Base-by-base conservation (phyloP, 2,888 invertebrate species). In the Gastrophysa polygoni region DNA sequence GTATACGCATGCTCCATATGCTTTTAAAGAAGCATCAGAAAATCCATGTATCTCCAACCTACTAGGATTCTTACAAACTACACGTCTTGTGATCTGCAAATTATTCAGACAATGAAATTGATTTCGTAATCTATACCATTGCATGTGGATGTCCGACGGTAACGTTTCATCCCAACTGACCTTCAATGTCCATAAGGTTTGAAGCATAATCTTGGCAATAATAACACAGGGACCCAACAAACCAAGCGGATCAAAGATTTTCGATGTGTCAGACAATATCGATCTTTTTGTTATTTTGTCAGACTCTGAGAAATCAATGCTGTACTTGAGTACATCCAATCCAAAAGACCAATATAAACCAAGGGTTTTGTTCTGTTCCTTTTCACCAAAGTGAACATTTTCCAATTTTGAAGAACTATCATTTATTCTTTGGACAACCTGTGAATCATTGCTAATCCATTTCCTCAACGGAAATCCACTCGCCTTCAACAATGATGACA, bases 1-100 rank as follows among this genome's bases (percentile, higher is more conserved):
- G 48, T 64, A 68, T 8, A 69, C 20, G 17, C 63, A 64, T n/a
- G 66, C 59, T 8, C 69, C 70, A 29, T 68, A 64, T 5, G 68
- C 66, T 14, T 29, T 32, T 44, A 65, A 54, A 11, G 50, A 52
- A 4, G 58, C 38, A 29, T 66, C 69, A 3, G 46, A 54, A 54
- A 68, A 68, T 11, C 54, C 59, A 46, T 63, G 58, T 8, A 63
- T 51, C 20, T 62, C 38, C 20, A 61, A 14, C 10, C 4, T 14
- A 24, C 5, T 52, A 17, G 47, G 47, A 34, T 50, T 49, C 20
- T 38, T 14, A 50, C 50, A 44, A 1, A 49, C 55, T 6, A 59
- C 44, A 8, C 46, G 57, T 2, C 64, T 46, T 28, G 48, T 16
- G 28, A 64, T 64, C 7, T 48, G 28, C 18, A 64, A 6, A 16